Evolutionary conservation across 2,113 vertebrate species (phyloP), one percentile per base, ranked within the genome.

Genomic region (Prunella himalayana): DNA sequence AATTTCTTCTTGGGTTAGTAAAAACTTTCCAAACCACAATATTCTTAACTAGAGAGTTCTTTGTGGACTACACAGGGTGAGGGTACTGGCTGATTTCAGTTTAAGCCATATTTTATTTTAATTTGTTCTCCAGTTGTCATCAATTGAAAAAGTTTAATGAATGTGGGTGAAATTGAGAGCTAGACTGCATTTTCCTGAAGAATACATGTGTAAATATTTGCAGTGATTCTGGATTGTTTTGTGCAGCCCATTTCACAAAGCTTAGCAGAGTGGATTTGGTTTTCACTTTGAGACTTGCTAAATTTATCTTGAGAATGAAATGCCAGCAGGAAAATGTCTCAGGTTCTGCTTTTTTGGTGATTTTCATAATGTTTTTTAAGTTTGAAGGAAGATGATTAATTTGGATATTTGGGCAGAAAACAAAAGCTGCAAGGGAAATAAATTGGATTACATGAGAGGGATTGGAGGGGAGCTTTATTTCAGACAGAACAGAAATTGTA

Each of bases 301-400:
- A 86, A 73, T 92, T 39, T 44, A 30, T 78, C 59, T n/a, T 51
- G 76, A 70, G 60, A 68, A 37, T 7, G 33, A 81, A 70, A 88
- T 28, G 44, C 47, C 59, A 59, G 22, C 1, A 5, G 54, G 54
- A 50, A 31, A 15, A 1, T 39, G 59, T 69, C 54, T 91, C 9
- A 11, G 39, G 35, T 77, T 91, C 41, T 9, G 35, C 69, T 66
- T 82, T 82, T 44, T 70, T 81, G 56, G 44, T 41, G 65, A 45
- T 79, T 22, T 65, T 86, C 59, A 33, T 76, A 44, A 53, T 9
- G 23, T 28, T 56, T 57, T 85, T 71, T 13, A 45, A 37, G 28
- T 82, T 91, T 19, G 57, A 89, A 76, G 44, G 49, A 66, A 45
- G 22, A 37, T 56, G 49, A 94, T 82, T 65, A 68, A 72, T 91